phyloP scores from a whole-genome alignment of 2,797 vertebrate genomes.

The Danionella dracula region DNA sequence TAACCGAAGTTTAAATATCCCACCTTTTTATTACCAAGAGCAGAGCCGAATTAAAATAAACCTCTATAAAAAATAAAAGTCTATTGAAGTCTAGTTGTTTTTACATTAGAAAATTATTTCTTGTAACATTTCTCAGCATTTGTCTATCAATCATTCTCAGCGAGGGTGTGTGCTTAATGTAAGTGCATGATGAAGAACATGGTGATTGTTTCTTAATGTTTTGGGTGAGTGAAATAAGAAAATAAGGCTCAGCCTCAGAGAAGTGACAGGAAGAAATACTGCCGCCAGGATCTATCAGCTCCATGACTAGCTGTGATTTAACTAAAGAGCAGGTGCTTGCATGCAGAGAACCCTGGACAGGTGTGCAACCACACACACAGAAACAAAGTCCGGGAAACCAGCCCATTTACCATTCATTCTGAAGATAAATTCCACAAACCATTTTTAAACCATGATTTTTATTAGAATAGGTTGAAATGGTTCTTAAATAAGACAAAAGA shows the following conservation, averaged over 20 bases:
- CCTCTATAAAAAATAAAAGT: no score
- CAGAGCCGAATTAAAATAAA: no score
- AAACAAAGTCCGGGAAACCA: neutral
- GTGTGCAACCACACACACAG: slow-evolving; percentile 37
- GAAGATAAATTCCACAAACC: neutral
- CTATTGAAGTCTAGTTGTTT: no score
- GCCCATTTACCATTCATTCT: neutral
- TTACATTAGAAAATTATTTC: no score
- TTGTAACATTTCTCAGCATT: no score
- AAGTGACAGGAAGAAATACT: neutral
- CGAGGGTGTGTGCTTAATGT: no score
- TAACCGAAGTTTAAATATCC: no score
- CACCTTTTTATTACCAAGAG: no score
- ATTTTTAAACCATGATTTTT: slow-evolving; percentile 31
- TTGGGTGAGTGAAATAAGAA: slow-evolving; percentile 6
- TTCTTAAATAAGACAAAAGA: slow-evolving; percentile 30
- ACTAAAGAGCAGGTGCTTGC: slow-evolving; percentile 33
- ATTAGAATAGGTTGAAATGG: slow-evolving; percentile 19
- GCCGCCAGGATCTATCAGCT: slow-evolving; percentile 13
- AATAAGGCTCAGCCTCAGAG: neutral
- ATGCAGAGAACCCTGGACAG: slow-evolving; percentile 32
- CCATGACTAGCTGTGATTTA: slow-evolving; percentile 29
- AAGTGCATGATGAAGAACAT: neutral
- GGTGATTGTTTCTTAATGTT: slow-evolving; percentile 21
- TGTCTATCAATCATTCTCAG: no score